Evolutionary conservation across 2,888 invertebrate species (phyloP).

Genomic region (Apotomis turbidana): DNA sequence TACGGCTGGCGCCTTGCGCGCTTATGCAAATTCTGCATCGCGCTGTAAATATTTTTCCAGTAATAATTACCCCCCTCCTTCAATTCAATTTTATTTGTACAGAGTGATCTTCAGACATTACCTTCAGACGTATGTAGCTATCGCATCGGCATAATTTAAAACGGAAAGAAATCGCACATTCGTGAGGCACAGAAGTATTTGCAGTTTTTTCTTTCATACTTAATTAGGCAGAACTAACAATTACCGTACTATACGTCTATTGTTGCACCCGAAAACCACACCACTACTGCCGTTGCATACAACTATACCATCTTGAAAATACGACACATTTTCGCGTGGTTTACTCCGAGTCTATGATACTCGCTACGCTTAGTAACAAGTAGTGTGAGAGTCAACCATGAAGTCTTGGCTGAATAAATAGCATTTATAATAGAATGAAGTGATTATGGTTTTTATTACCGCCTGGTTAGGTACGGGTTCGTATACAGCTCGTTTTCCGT

Average conservation of each 20-base stretch:
- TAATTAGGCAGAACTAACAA: constrained; percentile 20
- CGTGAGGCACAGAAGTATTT: constrained; percentile 1
- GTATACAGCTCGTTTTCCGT: constrained; percentile 2
- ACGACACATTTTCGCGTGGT: constrained; percentile 18
- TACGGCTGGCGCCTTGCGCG: too few species aligned
- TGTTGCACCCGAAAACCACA: constrained; percentile 22
- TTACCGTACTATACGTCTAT: constrained; percentile 30
- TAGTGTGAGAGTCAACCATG: constrained; percentile 27
- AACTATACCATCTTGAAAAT: neutral
- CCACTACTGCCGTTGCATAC: neutral
- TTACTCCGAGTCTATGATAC: neutral
- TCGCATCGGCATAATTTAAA: neutral
- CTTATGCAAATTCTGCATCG: too few species aligned
- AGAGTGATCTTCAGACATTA: too few species aligned
- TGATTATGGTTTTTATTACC: constrained; percentile 23
- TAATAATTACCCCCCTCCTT: too few species aligned
- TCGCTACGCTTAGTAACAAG: constrained; percentile 28
- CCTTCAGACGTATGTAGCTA: neutral
- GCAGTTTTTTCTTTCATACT: constrained; percentile 17
- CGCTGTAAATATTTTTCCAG: too few species aligned
- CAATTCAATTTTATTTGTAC: too few species aligned
- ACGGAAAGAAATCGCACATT: constrained; percentile 16
- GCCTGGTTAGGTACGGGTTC: constrained; percentile 13
- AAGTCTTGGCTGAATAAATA: constrained; percentile 30
- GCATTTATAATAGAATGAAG: neutral